Base-by-base conservation (phyloP, 2,113 vertebrate genomes). In the Pomatorhinus ruficollis region DNA sequence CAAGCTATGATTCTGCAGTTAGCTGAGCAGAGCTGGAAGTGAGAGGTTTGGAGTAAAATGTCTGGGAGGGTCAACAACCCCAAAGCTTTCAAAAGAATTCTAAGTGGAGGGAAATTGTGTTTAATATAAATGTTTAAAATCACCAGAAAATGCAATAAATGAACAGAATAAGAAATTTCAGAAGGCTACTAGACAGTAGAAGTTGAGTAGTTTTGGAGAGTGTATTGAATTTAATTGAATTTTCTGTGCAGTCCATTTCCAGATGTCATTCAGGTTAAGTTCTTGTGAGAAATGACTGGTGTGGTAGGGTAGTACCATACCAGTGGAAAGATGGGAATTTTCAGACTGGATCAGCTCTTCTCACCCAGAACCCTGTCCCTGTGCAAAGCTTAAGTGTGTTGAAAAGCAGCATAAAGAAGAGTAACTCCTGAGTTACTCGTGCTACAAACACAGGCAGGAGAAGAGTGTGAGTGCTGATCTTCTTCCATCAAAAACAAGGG, bases 401-500 rank as follows among this genome's bases (percentile, higher is more conserved):
- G 33, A 66, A 44, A 63, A 71, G 18, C 42, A 75, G 17, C 40
- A 31, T 18, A 40, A 60, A n/a, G 49, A 69, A 59, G 9, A 69
- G 11, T 25, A 35, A 60, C 7, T 64, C 27, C 25, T 0, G 0
- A 45, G 21, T 30, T 66, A 33, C 1, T 57, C 1, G 0, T 57
- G 2, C 47, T 61, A 40, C 37, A 57, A 61, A 60, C 57, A 49
- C 13, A 56, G 14, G 27, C 3, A 0, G 52, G 66, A 52, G 10
- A 70, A 61, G 16, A 7, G 19, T 64, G 20, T n/a, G 30, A 83
- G 20, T 28, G 49, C 37, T 60, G 30, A 25, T 74, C 27, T 69
- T 76, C 27, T 50, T 83, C 53, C 53, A 80, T 24, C 30, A 37
- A 9, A 78, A 76, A 25, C 25, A 35, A 35, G 53, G 16, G 42